Evolutionary conservation across 2,113 vertebrate species (phyloP).

Genomic region (Chaenocephalus aceratus): DNA sequence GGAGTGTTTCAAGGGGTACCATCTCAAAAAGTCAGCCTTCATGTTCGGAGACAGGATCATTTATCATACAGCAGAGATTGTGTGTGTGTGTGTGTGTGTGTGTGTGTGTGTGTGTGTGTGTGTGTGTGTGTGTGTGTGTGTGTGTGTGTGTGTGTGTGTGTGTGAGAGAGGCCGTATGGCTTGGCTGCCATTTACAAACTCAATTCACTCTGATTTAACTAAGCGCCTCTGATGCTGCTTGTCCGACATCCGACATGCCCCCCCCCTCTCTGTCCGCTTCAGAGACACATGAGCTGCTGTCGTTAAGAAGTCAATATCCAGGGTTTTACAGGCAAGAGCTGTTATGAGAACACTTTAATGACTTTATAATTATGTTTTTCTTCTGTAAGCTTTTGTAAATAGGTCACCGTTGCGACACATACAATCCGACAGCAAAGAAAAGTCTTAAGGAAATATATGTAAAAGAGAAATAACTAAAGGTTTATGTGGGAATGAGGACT

Average conservation of each 20-base stretch:
- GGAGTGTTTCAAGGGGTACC: no score
- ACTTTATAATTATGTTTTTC: not conserved
- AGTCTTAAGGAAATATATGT: no score
- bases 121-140: no score
- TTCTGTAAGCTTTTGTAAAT: not conserved
- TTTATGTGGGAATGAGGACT: no score
- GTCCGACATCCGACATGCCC: constrained; percentile 63
- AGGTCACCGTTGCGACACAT: no score
- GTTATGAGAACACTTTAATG: constrained; percentile 9
- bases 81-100: no score
- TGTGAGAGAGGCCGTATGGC: not conserved
- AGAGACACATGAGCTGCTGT: constrained; percentile 54
- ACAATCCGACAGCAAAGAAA: no score
- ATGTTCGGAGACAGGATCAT: no score
- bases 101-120: no score
- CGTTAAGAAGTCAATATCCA: constrained; percentile 42
- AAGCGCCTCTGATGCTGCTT: constrained; percentile 57
- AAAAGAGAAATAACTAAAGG: no score
- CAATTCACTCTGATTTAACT: constrained; percentile 72
- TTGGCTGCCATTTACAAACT: constrained; percentile 63
- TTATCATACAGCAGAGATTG: no score
- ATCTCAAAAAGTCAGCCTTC: no score
- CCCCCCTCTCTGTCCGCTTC: constrained; percentile 30
- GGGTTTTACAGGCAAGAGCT: not conserved
- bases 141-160: not conserved